These are phyloP conservation scores for Distichodus sexfasciatus DNA, from an alignment of 2,797 vertebrate species.

Conservation along the genomic window DNA sequence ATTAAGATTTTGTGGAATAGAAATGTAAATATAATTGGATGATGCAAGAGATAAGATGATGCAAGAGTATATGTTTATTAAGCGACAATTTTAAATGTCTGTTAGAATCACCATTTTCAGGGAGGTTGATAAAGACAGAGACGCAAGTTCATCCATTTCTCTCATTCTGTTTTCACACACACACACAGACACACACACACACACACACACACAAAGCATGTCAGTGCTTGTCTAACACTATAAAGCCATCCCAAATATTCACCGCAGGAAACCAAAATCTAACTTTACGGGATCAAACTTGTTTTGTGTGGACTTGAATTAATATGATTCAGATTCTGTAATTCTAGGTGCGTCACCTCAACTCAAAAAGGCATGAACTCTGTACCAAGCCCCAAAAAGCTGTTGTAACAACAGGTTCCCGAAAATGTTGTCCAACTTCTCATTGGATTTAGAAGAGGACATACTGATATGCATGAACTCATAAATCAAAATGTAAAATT, in stretches of 20 bases:
- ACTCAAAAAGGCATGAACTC: conserved; percentile 9
- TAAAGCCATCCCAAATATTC: conserved; percentile 67
- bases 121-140: no score
- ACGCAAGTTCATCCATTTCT: not conserved
- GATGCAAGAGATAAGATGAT: no score
- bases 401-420: not conserved
- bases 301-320: conserved; percentile 65
- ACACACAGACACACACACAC: not conserved
- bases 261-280: conserved; percentile 58
- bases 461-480: no score
- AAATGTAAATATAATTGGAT: no score
- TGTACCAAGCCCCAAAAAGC: not conserved
- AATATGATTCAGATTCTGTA: conserved; percentile 41
- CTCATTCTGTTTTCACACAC: not conserved
- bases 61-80: no score
- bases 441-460: no score
- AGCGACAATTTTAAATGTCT: no score
- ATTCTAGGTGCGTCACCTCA: conserved; percentile 14
- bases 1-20: not conserved
- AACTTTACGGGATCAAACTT: conserved; percentile 49
- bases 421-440: not conserved
- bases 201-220: conserved; percentile 53
- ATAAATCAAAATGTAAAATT: no score
- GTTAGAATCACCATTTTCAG: no score
- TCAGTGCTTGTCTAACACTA: conserved; percentile 57